phyloP scores from a whole-genome alignment of 2,797 vertebrate genomes.

The Neosilurus mollespiculum region DNA sequence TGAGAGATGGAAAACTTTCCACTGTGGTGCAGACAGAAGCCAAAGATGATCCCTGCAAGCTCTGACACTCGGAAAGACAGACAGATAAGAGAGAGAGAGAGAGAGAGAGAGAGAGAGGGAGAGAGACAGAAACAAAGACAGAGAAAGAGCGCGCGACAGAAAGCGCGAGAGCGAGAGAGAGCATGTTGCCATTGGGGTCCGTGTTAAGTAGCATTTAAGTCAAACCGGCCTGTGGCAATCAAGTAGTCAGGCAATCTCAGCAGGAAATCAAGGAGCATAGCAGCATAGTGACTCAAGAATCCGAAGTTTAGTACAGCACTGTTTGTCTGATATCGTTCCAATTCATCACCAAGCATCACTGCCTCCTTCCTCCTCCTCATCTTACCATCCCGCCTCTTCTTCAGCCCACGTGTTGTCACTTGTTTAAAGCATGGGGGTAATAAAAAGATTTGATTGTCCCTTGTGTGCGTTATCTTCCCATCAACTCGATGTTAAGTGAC shows the following conservation, averaged over 20 bases:
- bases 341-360: constrained; percentile 4
- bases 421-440: constrained; percentile 13
- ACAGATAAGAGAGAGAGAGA: background rate
- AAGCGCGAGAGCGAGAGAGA: background rate
- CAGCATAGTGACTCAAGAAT: constrained; percentile 19
- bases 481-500: background rate
- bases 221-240: constrained; percentile 16
- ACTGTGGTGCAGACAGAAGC: background rate
- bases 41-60: constrained; percentile 27
- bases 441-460: constrained; percentile 14
- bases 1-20: constrained; percentile 31
- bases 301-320: constrained; percentile 1
- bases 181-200: background rate
- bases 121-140: background rate
- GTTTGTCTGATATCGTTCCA: constrained; percentile 2
- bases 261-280: constrained; percentile 7
- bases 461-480: background rate
- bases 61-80: background rate
- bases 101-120: constrained; percentile 44
- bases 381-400: background rate
- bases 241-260: constrained; percentile 15
- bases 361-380: constrained; percentile 7
- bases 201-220: background rate
- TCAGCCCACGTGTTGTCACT: constrained; percentile 10
- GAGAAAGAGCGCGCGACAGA: background rate